phyloP scores from a whole-genome alignment of 1,140 invertebrate genomes.

The Bombus cullumanus region DNA sequence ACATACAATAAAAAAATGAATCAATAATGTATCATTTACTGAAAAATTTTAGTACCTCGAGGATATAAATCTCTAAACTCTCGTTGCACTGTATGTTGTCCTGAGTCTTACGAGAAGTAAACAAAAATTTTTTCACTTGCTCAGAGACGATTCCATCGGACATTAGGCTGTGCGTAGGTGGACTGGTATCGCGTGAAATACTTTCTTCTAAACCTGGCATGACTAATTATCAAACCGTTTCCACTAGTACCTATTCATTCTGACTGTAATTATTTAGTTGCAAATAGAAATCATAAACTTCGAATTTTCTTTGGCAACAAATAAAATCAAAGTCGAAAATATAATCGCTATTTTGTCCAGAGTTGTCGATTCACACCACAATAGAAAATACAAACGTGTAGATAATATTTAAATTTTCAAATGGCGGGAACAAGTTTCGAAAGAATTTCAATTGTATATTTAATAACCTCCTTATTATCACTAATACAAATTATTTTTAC shows the following conservation, averaged over 20 bases:
- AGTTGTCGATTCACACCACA: conserved; percentile 43
- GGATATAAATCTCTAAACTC: conserved; percentile 90
- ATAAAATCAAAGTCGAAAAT: conserved; percentile 24
- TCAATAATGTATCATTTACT: background rate
- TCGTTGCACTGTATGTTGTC: conserved; percentile 85
- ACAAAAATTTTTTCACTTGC: conserved; percentile 91
- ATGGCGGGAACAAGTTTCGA: conserved; percentile 14
- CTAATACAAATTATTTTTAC: too few species aligned
- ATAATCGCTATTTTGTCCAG: conserved; percentile 55
- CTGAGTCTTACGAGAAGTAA: conserved; percentile 85
- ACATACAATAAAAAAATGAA: conserved; percentile 2
- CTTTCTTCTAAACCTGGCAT: conserved; percentile 79
- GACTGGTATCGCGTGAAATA: conserved; percentile 74
- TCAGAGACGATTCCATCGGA: conserved; percentile 88
- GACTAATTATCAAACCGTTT: conserved; percentile 52
- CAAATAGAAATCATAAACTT: conserved; percentile 19
- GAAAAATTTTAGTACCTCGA: conserved; percentile 84
- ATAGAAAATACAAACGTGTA: conserved; percentile 31
- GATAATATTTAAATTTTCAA: conserved; percentile 26
- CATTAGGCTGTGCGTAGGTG: conserved; percentile 84
- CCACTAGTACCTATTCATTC: conserved; percentile 38
- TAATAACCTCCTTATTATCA: background rate
- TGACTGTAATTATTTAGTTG: conserved; percentile 7
- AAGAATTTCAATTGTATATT: background rate
- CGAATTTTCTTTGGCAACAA: background rate